These are phyloP conservation scores for Spisula subtruncata DNA, from an alignment of 2,888 invertebrate genomes.

Conservation along the genomic window DNA sequence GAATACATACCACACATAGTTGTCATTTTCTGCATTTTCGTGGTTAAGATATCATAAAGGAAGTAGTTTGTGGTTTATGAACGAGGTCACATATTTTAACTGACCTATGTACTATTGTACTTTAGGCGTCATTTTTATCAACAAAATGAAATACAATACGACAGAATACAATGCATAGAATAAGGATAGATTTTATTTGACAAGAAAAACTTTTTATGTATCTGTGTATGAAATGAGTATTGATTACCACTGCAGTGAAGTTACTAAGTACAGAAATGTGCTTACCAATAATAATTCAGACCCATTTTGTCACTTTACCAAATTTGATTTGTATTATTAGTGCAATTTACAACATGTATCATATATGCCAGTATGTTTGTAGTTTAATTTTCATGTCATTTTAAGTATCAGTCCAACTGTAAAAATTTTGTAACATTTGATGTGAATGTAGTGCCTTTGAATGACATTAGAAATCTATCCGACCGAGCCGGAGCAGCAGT, in stretches of 20 bases:
- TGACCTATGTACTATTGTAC: conserved; percentile 16
- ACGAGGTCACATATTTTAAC: conserved; percentile 36
- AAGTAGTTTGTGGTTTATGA: conserved; percentile 34
- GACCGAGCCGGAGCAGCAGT: too few relatives aligned
- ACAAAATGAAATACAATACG: background rate
- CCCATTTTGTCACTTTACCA: too few relatives aligned
- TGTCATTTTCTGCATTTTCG: conserved; percentile 40
- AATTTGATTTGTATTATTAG: too few relatives aligned
- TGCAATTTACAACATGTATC: too few relatives aligned
- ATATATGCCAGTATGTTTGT: too few relatives aligned
- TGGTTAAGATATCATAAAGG: conserved; percentile 43
- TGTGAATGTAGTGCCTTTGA: too few relatives aligned
- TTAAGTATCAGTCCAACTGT: too few relatives aligned
- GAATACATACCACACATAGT: conserved; percentile 32
- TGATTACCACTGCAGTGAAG: background rate
- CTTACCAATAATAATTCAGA: too few relatives aligned
- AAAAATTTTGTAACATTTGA: too few relatives aligned
- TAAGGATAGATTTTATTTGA: background rate
- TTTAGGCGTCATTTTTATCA: background rate
- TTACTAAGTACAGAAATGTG: too few relatives aligned
- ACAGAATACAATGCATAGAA: background rate
- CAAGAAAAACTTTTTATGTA: background rate
- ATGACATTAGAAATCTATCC: too few relatives aligned
- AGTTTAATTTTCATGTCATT: too few relatives aligned
- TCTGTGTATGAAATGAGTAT: background rate